These are phyloP conservation scores for Notodromas monacha DNA, from an alignment of 2,888 invertebrate genomes.

Conservation along the genomic window DNA sequence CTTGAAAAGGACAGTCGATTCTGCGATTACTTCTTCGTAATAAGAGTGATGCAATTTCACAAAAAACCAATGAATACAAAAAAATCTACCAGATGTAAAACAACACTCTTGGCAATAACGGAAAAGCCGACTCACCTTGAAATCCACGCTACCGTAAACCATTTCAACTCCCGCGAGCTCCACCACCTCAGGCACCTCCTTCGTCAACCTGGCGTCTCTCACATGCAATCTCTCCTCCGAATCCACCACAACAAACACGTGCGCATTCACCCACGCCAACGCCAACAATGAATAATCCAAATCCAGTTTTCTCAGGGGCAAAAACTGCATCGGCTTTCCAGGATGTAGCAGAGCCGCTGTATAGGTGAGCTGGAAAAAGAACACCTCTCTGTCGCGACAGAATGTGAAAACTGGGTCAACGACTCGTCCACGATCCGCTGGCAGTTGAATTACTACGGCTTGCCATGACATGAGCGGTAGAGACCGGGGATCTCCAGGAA, in stretches of 20 bases:
- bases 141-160: constrained; percentile 26
- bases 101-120: constrained; percentile 1
- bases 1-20: too few relatives aligned
- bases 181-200: constrained; percentile 47
- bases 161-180: constrained; percentile 46
- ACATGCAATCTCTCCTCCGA: constrained; percentile 50
- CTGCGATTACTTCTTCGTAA: too few relatives aligned
- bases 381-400: constrained; percentile 44
- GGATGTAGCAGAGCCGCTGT: too few relatives aligned
- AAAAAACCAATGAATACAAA: constrained; percentile 33
- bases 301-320: constrained; percentile 35
- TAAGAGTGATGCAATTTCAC: too few relatives aligned
- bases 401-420: constrained; percentile 61
- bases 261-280: constrained; percentile 44
- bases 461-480: constrained; percentile 79
- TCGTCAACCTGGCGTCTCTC: constrained; percentile 55
- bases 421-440: constrained; percentile 25
- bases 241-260: constrained; percentile 53
- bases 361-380: constrained; percentile 19
- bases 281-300: constrained; percentile 35
- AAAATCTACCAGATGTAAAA: constrained; percentile 9
- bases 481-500: constrained; percentile 31
- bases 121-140: too few relatives aligned
- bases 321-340: too few relatives aligned
- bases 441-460: constrained; percentile 45